Evolutionary conservation across 1,140 invertebrate genomes (phyloP).

Genomic region (Agraylea sexmaculata): DNA sequence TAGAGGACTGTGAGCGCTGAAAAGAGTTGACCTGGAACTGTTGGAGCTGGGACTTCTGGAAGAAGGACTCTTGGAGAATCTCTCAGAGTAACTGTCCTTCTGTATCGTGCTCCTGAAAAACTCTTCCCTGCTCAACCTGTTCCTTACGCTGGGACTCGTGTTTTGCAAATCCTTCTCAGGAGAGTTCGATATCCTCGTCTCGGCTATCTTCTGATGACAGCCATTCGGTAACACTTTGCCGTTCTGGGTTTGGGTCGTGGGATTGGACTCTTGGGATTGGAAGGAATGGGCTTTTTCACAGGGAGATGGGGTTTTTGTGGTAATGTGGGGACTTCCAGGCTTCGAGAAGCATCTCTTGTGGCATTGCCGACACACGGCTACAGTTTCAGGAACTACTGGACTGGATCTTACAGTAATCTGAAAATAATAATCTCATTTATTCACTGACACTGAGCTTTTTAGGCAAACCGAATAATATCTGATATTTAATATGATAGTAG

Average conservation of each 20-base stretch:
- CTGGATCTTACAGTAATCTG: conserved; percentile 59
- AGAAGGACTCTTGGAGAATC: conserved; percentile 15
- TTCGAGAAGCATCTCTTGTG: conserved; percentile 56
- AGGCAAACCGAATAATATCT: no score
- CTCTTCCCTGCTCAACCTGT: conserved; percentile 19
- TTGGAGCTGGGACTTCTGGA: conserved; percentile 16
- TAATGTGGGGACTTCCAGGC: conserved; percentile 32
- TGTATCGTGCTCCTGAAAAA: conserved; percentile 16
- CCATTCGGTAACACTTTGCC: conserved; percentile 5
- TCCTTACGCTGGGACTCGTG: conserved; percentile 11
- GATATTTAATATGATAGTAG: no score
- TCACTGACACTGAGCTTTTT: no score
- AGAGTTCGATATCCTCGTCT: conserved; percentile 12
- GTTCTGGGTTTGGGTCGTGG: conserved; percentile 10
- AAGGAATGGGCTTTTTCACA: conserved; percentile 13
- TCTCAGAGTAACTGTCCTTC: conserved; percentile 12
- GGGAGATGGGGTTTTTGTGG: conserved; percentile 10
- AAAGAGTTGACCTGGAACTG: conserved; percentile 20
- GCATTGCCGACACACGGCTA: conserved; percentile 57
- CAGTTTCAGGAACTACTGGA: conserved; percentile 48
- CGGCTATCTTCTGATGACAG: conserved; percentile 15
- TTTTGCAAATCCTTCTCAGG: conserved; percentile 11
- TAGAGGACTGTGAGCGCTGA: conserved; percentile 33
- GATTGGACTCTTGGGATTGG: conserved; percentile 4
- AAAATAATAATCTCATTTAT: no score